These are phyloP conservation scores for Apostichopus leukothele DNA, from an alignment of 53 echinoderm and acorn worm genomes.

Conservation along the genomic window DNA sequence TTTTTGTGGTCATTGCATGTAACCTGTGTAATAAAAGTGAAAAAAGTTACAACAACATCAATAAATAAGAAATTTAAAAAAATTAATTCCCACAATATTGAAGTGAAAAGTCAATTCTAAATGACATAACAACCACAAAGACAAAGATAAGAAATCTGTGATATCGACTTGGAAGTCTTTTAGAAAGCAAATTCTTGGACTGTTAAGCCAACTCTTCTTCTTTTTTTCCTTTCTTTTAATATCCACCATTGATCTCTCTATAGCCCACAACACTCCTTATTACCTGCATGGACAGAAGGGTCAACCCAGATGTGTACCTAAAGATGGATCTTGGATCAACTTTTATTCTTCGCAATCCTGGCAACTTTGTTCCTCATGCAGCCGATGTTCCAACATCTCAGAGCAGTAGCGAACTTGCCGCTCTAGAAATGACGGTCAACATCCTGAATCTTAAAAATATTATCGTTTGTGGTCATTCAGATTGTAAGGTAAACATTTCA, in stretches of 20 bases:
- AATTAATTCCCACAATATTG: no score
- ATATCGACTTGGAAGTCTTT: no score
- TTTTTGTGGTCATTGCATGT: no score
- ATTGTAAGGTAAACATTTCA: slow-evolving; percentile 73
- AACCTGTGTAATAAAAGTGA: no score
- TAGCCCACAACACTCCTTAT: slow-evolving; percentile 80
- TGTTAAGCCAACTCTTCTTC: no score
- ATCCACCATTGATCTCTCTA: not conserved
- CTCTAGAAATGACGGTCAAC: slow-evolving; percentile 73
- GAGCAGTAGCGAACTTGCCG: slow-evolving; percentile 58
- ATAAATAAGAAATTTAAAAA: no score
- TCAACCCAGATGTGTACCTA: slow-evolving; percentile 77
- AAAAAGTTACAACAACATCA: no score
- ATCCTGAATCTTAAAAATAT: slow-evolving; percentile 69
- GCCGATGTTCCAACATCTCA: not conserved
- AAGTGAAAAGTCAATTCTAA: no score
- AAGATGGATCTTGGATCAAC: slow-evolving; percentile 88
- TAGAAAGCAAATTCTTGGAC: no score
- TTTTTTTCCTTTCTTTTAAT: no score
- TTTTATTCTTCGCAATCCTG: slow-evolving; percentile 84
- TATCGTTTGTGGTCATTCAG: slow-evolving; percentile 86
- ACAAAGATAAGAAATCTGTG: no score
- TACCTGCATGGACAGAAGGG: slow-evolving; percentile 88
- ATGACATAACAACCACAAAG: no score
- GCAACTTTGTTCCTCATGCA: slow-evolving; percentile 78